Conservation (phyloP, 2,113 vertebrate species). For the Cephalopterus ornatus region DNA sequence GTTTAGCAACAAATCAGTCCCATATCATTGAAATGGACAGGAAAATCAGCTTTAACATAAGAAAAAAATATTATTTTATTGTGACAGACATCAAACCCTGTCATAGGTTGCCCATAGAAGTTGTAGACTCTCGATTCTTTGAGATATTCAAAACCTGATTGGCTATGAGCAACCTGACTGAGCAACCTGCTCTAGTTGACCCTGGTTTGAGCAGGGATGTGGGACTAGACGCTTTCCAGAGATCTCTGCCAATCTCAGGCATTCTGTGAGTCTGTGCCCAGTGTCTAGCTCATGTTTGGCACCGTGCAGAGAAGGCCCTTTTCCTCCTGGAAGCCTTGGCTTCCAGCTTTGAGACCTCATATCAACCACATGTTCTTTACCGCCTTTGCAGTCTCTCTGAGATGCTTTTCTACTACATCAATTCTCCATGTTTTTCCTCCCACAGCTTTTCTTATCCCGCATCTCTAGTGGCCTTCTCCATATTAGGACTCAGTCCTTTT, state of each 20-base stretch:
- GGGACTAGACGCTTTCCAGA: background rate
- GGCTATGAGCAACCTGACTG: no score
- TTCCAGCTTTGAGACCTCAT: background rate
- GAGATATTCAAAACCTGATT: background rate
- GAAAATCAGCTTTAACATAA: background rate
- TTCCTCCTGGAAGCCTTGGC: background rate
- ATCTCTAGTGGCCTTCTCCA: background rate
- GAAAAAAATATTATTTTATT: background rate
- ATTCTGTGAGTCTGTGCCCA: background rate
- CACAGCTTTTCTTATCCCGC: background rate
- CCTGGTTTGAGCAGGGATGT: background rate
- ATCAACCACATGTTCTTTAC: background rate
- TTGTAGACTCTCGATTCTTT: background rate
- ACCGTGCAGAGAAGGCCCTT: background rate
- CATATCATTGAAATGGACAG: background rate
- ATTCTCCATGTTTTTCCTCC: background rate
- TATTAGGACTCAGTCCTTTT: background rate
- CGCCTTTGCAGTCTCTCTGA: background rate
- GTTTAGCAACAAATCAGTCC: background rate
- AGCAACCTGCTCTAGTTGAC: background rate
- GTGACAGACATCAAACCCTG: background rate
- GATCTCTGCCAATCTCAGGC: background rate
- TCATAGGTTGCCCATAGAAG: background rate
- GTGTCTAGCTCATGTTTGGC: background rate
- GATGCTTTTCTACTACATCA: background rate